These are phyloP conservation scores for Pomatorhinus ruficollis DNA, from an alignment of 2,113 vertebrate genomes.

Conservation along the genomic window DNA sequence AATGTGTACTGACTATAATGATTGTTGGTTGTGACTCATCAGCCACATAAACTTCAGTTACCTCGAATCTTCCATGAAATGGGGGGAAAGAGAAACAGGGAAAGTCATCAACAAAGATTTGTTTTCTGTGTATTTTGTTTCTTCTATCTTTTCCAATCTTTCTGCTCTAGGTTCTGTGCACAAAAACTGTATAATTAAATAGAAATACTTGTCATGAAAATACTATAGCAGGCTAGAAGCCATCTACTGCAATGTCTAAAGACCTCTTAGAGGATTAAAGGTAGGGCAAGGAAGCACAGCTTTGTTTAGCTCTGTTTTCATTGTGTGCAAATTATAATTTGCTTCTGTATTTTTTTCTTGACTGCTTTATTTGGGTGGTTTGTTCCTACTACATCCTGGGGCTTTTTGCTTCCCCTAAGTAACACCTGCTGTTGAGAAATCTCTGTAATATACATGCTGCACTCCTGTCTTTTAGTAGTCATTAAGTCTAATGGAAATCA, in stretches of 20 bases:
- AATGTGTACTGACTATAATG: background rate
- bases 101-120: background rate
- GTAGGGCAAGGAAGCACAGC: background rate
- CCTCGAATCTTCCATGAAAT: conserved; percentile 3
- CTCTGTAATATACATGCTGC: background rate
- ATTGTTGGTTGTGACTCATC: conserved; percentile 54
- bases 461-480: background rate
- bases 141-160: background rate
- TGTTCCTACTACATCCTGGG: background rate
- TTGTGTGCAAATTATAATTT: background rate
- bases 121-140: background rate
- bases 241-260: background rate
- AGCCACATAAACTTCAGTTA: conserved; percentile 19
- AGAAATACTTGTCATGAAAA: background rate
- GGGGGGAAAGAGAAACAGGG: background rate
- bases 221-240: background rate
- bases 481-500: background rate
- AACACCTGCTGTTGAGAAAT: background rate
- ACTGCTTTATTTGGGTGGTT: background rate
- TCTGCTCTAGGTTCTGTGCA: background rate
- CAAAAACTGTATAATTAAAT: background rate
- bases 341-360: background rate
- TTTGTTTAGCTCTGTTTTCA: background rate
- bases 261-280: background rate
- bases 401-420: background rate